Percentiles rank a stretch among this genome's conserved stretches.
Evolutionary conservation across 2,113 vertebrate species (phyloP).

Genomic region (Macquaria australasica): DNA sequence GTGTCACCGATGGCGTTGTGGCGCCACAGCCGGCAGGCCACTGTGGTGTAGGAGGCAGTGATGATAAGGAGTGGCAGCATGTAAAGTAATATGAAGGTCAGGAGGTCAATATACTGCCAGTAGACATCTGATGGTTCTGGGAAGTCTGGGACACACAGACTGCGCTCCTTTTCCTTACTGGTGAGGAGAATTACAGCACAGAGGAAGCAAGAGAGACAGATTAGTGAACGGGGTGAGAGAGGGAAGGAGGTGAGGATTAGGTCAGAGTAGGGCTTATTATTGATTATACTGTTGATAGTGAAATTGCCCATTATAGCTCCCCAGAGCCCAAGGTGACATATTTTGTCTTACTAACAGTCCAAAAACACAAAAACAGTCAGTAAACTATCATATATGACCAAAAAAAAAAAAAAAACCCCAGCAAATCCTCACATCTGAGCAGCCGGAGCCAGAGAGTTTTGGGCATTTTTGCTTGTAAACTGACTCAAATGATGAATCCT

Average conservation of each 20-base stretch:
- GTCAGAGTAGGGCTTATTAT: background rate
- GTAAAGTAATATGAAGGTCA: constrained; percentile 93
- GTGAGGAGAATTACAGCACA: background rate
- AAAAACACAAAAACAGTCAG: background rate
- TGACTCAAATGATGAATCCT: no score
- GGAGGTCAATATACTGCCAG: constrained; percentile 94
- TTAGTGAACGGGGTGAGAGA: background rate
- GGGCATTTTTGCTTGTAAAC: no score
- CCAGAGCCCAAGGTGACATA: background rate
- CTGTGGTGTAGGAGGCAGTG: constrained; percentile 88
- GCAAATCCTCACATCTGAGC: background rate
- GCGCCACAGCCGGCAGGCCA: constrained; percentile 92
- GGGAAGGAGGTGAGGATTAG: background rate
- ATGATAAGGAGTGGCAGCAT: constrained; percentile 93
- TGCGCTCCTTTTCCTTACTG: constrained; percentile 89
- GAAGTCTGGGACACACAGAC: constrained; percentile 92
- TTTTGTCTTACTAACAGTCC: background rate
- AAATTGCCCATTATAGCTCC: background rate
- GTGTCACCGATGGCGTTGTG: constrained; percentile 91
- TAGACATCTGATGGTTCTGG: constrained; percentile 94
- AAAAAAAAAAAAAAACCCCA: background rate
- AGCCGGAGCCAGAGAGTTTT: no score
- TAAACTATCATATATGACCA: background rate
- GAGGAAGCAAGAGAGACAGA: background rate
- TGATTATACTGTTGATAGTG: background rate